phyloP scores from a whole-genome alignment of 2,797 vertebrate genomes.

The Chrysocyon brachyurus region DNA sequence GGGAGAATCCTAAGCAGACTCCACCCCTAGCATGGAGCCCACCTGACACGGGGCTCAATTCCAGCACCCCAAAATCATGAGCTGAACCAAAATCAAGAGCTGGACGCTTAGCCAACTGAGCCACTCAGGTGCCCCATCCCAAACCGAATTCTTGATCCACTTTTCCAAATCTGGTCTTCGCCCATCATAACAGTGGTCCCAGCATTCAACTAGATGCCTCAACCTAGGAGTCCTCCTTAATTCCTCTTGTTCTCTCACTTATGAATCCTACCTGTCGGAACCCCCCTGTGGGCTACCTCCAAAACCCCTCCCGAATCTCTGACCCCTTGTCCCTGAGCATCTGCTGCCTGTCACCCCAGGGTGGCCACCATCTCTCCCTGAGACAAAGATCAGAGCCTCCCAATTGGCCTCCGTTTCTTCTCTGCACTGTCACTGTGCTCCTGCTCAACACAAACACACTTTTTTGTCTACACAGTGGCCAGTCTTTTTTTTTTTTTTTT shows the following conservation, averaged over 20 bases:
- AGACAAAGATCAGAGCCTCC: not conserved
- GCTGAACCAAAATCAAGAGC: not conserved
- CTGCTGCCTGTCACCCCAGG: not conserved
- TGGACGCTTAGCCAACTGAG: fast-evolving
- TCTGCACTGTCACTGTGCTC: not conserved
- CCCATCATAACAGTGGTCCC: not conserved
- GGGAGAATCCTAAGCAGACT: not conserved
- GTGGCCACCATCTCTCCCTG: not conserved
- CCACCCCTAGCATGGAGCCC: not conserved
- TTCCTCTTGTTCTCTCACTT: not conserved
- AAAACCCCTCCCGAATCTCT: not conserved
- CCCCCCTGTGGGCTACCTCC: not conserved
- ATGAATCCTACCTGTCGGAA: fast-evolving
- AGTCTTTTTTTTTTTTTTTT: not conserved
- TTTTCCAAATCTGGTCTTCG: not conserved
- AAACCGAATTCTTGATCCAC: not conserved
- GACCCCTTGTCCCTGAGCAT: not conserved
- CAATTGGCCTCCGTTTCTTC: not conserved
- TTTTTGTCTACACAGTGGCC: not conserved
- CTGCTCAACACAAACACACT: not conserved
- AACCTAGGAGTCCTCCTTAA: not conserved
- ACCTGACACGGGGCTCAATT: not conserved
- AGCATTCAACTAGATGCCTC: not conserved
- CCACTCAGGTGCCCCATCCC: not conserved
- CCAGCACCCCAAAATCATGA: not conserved